Evolutionary conservation across 2,797 vertebrate species (phyloP).

Genomic region (Eurystomus glaucurus): DNA sequence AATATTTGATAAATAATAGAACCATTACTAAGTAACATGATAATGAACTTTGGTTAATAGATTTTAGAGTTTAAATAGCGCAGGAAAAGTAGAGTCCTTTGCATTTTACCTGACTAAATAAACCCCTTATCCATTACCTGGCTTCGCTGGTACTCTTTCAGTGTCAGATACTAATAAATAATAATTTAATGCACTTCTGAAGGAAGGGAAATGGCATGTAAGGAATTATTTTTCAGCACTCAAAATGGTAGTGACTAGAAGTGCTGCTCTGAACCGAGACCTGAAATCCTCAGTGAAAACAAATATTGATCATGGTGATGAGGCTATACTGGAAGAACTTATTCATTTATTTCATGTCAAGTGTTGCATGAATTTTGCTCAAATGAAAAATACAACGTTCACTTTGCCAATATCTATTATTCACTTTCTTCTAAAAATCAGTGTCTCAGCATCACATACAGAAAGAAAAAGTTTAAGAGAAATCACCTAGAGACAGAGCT

Average conservation of each 20-base stretch:
- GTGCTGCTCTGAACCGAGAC: not conserved
- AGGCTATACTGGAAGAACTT: not conserved
- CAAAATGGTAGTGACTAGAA: not conserved
- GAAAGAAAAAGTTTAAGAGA: not conserved
- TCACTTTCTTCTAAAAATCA: not conserved
- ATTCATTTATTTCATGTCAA: not conserved
- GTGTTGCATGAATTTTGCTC: not conserved
- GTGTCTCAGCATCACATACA: not conserved
- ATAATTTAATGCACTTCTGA: not conserved
- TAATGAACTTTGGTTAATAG: not conserved
- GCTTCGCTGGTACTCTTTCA: not conserved
- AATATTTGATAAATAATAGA: not conserved
- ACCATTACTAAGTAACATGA: not conserved
- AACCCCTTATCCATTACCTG: not conserved
- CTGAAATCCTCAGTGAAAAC: not conserved
- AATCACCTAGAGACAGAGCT: not conserved
- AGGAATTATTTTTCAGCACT: not conserved
- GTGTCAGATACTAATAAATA: not conserved
- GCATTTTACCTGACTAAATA: not conserved
- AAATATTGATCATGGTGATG: not conserved
- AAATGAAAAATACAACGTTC: not conserved
- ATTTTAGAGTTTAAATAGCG: not conserved
- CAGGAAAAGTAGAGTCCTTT: not conserved
- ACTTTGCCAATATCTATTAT: not conserved
- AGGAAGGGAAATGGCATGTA: not conserved